Evolutionary conservation across 2,888 invertebrate genomes (phyloP).

Genomic region (Nineta flava): DNA sequence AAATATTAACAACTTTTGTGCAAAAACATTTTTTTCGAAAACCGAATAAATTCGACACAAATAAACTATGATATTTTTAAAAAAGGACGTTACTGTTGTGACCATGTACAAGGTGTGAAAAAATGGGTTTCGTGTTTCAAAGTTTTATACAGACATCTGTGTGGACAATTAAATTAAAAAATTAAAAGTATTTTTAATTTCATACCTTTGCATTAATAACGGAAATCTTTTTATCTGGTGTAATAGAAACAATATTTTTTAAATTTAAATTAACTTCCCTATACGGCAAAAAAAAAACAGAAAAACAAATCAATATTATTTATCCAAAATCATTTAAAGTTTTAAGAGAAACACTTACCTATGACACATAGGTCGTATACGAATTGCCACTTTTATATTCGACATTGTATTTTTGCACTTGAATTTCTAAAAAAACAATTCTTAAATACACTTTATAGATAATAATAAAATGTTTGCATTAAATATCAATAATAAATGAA

Average conservation of each 20-base stretch:
- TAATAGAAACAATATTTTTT: background rate
- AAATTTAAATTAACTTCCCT: background rate
- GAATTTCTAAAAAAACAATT: no score
- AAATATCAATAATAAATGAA: background rate
- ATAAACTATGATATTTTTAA: no score
- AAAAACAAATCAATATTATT: background rate
- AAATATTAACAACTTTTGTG: no score
- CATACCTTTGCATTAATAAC: background rate
- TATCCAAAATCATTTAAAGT: background rate
- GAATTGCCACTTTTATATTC: constrained; percentile 6
- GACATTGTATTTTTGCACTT: constrained; percentile 1
- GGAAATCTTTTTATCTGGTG: background rate
- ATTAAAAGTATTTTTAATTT: background rate
- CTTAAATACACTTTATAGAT: no score
- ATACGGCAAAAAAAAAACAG: background rate
- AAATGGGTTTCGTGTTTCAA: no score
- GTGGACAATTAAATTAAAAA: no score
- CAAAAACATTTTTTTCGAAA: no score
- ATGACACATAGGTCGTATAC: constrained; percentile 4
- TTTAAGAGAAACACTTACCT: background rate
- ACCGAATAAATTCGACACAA: no score
- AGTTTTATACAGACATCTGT: no score
- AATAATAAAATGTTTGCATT: no score
- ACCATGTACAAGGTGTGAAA: no score
- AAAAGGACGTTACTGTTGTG: no score